Evolutionary conservation across 2,797 vertebrate species (phyloP).

Genomic region (Kryptolebias ocellatus): DNA sequence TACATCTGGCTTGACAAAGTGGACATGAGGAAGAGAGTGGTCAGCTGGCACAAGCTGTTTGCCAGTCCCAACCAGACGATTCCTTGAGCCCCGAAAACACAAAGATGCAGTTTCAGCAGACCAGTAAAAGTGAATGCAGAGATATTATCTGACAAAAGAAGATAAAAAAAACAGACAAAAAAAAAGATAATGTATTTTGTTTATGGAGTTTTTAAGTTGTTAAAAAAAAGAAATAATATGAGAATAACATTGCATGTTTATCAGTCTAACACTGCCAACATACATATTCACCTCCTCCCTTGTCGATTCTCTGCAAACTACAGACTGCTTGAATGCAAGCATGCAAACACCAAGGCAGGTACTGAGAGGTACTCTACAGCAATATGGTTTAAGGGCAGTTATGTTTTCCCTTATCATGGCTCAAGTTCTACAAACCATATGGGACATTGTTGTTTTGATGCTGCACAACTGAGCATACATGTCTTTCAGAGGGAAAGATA

Average conservation of each 20-base stretch:
- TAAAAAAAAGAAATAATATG: conserved; percentile 30
- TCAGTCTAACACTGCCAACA: conserved; percentile 75
- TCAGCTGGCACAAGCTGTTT: conserved; percentile 98
- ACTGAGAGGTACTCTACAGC: conserved; percentile 40
- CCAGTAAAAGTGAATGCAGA: conserved; percentile 32
- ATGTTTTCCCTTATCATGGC: conserved; percentile 34
- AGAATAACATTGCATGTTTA: conserved; percentile 62
- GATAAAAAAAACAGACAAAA: conserved; percentile 3
- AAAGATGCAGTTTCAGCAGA: neutral
- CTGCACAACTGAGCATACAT: conserved; percentile 49
- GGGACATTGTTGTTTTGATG: conserved; percentile 39
- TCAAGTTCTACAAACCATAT: conserved; percentile 15
- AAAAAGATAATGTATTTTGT: conserved; percentile 29
- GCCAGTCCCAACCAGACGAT: conserved; percentile 90
- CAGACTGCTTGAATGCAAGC: conserved; percentile 49
- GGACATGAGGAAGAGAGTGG: conserved; percentile 97
- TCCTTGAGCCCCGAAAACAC: conserved; percentile 70
- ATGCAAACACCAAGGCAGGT: conserved; percentile 40
- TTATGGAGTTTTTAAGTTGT: conserved; percentile 32
- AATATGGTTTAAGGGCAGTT: conserved; percentile 46
- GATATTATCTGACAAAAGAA: conserved; percentile 9
- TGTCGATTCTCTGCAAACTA: conserved; percentile 35
- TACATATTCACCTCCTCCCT: conserved; percentile 49
- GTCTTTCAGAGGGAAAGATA: conserved; percentile 23
- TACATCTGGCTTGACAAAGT: conserved; percentile 99